Evolutionary conservation across 2,797 vertebrate genomes (phyloP), one percentile per base, ranked within the genome.

Genomic region (Myotis daubentonii): DNA sequence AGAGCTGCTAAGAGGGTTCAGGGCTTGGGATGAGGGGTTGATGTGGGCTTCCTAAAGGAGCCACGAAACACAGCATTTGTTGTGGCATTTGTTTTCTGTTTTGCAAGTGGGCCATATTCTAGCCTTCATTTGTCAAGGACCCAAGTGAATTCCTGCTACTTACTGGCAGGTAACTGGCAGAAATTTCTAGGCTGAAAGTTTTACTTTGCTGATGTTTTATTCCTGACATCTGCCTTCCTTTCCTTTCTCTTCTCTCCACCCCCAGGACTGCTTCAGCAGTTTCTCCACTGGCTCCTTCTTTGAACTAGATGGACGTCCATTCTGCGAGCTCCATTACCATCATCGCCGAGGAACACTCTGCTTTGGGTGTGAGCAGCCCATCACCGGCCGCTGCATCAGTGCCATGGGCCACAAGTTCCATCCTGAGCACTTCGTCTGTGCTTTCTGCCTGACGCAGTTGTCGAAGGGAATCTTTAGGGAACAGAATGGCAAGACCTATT

Each of bases 341-440:
- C 96, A 97, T 57, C 98, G 98, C 41, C 99, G 98, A 96, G 99
- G 99, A 30, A 99, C 98, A 2, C 94, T 99, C 84, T 99, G 99
- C n/a, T 98, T 97, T 0, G 93, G 98, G 51, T 99, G 99, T 0
- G 23, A 97, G 2, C 94, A 92, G 85, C 99, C 99, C 1, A 98
- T 99, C 97, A 97, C 93, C 0, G 98, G 99, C 84, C 99, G 99
- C 97, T 99, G 99, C 97, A 93, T 99, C 97, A 98, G 99, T 0
- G 99, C 99, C 1, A 90, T 98, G 0, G 98, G 98, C 28, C 97
- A 87, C 97, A 99, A 98, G 97, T 99, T 99, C 98, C 99, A 99
- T 93, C 99, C 99, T 0, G 99, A 99, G 98, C 99, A 99, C 97
- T 99, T 99, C 28, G 94, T 99, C 79, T 99, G 99, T 0, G 96